Base-by-base conservation (phyloP, 2,113 vertebrate genomes). In the Syngnathus floridae region DNA sequence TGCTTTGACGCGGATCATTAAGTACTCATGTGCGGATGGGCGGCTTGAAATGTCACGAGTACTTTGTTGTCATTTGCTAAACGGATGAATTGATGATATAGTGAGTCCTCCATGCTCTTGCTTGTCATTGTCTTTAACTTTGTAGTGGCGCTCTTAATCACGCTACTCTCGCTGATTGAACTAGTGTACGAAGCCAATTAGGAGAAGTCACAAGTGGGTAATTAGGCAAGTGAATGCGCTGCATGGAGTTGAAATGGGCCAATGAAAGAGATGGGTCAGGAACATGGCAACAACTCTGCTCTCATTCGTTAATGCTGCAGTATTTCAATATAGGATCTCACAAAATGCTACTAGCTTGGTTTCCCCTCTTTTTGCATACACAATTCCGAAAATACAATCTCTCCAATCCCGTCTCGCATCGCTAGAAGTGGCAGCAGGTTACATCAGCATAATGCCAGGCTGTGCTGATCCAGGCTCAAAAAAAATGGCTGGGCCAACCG, bases 11-110 rank as follows among this genome's bases (percentile, higher is more conserved):
- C 52, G 59, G 68, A 73, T 82, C 82, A 87, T 86, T 86, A 85
- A 77, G 71, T 71, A 63, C 75, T 77, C 51, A 65, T 70, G 71
- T 61, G 72, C 72, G 67, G 62, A 76, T 11, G 73, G 77, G 72
- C 70, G 65, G 62, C 74, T 78, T 64, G 56, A 76, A 85, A 82
- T 76, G 75, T 67, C 83, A 77, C 70, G 54, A 73, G 63, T 75
- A 60, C 73, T 81, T 77, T 76, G 78, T 83, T 84, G 83, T 77
- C 72, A 84, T 86, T 87, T 70, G 75, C 76, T 80, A 69, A 87
- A 78, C 61, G 66, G 72, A 71, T 64, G 37, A 55, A 66, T 63
- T 67, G 13, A 21, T 19, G 7, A 43, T 60, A 69, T 7, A 14
- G 12, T 35, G 35, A 68, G 37, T 69, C 54, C 31, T 31, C 40